Base-by-base conservation (phyloP, 2,888 invertebrate genomes). In the Willowsia nigromaculata region DNA sequence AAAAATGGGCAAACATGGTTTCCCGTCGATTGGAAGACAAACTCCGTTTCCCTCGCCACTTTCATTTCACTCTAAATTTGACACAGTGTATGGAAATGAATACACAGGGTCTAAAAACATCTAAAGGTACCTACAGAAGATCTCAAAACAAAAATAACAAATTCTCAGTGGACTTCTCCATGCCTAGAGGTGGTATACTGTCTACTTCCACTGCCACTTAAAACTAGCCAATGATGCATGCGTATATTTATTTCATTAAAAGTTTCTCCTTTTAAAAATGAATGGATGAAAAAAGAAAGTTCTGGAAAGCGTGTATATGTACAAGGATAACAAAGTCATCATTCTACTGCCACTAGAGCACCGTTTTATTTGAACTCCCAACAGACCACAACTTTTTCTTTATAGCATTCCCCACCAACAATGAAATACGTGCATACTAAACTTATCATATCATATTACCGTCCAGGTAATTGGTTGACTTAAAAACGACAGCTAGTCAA, bases 181-280 rank as follows among this genome's bases (percentile, higher is more conserved):
- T 56, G 5, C 56, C 2, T 22, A 56, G 25, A 56, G 3, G 25
- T 18, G 56, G 27, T 9, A 59, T n/a, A n/a, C 18, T n/a, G 4
- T 40, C 18, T 68, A 22, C 27, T 37, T 13, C 27, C 18, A 50
- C 50, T 27, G n/a, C 18, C 33, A 47, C 30, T 78, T 78, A 78
- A 78, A 78, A 78, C 30, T 50, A 30, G 53, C 53, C 76, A 78
- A 78, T 78, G 76, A 78, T 78, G 76, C 76, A 78, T 78, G 76
- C 50, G 33, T n/a, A 50, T 18, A 78, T 78, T 53, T 50, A 74
- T 74, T 74, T 74, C 74, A 74, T 74, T 47, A 47, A 74, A 74
- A 43, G 47, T 40, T 71, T 71, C 9, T 11, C n/a, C 9, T 11
- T 71, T 71, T 4, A 71, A 71, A 74, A 76, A 47, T 76, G 47